Evolutionary conservation across 2,797 vertebrate genomes (phyloP).

Genomic region (Leptodactylus fallax): DNA sequence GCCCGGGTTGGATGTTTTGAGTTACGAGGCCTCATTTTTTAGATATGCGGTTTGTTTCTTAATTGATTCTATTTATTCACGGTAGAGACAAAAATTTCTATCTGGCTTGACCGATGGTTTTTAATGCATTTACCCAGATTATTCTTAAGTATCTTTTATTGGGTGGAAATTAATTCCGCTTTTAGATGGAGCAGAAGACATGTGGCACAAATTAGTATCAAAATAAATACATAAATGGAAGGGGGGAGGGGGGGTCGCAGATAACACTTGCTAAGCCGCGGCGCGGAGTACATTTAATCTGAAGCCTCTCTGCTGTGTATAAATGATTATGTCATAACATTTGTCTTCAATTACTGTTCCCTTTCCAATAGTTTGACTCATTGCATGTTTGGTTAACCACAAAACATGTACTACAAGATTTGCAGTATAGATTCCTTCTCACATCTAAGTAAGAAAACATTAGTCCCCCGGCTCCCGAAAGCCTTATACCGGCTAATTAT

Average conservation of each 20-base stretch:
- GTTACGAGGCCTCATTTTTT: neutral
- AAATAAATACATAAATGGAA: slow-evolving; percentile 77
- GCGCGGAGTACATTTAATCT: slow-evolving; percentile 81
- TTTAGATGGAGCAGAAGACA: slow-evolving; percentile 69
- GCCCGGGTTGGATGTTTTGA: neutral
- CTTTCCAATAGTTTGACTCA: slow-evolving; percentile 82
- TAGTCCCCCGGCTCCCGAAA: slow-evolving; percentile 74
- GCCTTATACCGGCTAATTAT: slow-evolving; percentile 63
- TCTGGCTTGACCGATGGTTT: neutral
- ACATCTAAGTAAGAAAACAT: slow-evolving; percentile 61
- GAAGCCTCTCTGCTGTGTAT: slow-evolving; percentile 77
- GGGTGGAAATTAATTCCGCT: slow-evolving; percentile 10
- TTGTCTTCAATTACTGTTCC: slow-evolving; percentile 84
- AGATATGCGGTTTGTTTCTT: neutral
- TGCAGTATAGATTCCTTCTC: slow-evolving; percentile 75
- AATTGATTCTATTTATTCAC: neutral
- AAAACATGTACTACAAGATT: slow-evolving; percentile 82
- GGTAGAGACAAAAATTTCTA: neutral
- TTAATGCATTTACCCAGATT: slow-evolving; percentile 17
- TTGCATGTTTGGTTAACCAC: slow-evolving; percentile 82
- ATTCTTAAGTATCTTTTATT: slow-evolving; percentile 15
- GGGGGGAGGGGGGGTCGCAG: slow-evolving; percentile 66
- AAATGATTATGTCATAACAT: slow-evolving; percentile 85
- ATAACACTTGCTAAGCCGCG: slow-evolving; percentile 83
- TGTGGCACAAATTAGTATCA: slow-evolving; percentile 78